phyloP scores from a whole-genome alignment of 2,113 vertebrate genomes.

The Eurypyga helias region DNA sequence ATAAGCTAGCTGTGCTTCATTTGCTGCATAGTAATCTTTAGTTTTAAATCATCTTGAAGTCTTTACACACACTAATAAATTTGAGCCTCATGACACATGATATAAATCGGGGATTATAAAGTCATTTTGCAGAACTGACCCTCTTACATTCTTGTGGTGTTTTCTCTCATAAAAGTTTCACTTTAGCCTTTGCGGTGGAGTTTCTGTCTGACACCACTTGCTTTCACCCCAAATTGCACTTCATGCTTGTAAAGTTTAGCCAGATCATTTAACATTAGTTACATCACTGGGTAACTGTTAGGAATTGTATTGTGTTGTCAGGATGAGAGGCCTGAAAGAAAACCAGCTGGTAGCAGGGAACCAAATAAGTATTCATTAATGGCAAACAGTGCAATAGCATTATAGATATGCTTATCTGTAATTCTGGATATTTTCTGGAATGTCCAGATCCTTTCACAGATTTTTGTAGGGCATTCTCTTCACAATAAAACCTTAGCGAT shows the following conservation, averaged over 20 bases:
- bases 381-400: background rate
- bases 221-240: background rate
- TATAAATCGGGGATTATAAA: background rate
- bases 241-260: background rate
- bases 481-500: background rate
- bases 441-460: background rate
- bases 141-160: background rate
- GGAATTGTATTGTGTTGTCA: background rate
- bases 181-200: accelerated
- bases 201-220: background rate
- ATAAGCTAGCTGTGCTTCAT: background rate
- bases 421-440: background rate
- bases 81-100: background rate
- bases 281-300: background rate
- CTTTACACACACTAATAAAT: background rate
- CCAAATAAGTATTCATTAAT: background rate
- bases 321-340: background rate
- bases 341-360: background rate
- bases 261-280: background rate
- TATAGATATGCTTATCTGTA: background rate
- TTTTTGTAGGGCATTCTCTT: background rate
- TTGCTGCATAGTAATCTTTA: background rate
- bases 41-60: background rate
- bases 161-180: background rate
- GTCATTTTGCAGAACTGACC: background rate